phyloP scores from a whole-genome alignment of 2,113 vertebrate genomes.

The Astur gentilis region DNA sequence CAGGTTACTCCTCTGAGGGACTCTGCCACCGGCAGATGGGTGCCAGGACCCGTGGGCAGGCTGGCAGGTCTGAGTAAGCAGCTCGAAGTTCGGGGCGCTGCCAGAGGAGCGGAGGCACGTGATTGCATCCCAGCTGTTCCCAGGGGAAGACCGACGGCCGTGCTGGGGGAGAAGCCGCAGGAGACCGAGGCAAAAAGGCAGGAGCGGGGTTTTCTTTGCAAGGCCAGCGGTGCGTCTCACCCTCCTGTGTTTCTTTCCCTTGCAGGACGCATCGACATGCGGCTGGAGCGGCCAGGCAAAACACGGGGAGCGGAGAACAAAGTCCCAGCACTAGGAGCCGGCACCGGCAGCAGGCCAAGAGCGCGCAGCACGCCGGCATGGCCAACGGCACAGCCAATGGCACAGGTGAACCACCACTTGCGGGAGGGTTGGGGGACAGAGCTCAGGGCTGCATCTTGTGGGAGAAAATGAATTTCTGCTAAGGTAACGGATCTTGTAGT shows the following conservation, averaged over 20 bases:
- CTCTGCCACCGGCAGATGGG: background rate
- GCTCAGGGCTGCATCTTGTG: fast-evolving
- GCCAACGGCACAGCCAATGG: constrained; percentile 50
- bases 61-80: background rate
- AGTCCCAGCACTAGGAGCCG: constrained; percentile 55
- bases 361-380: background rate
- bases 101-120: fast-evolving
- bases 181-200: fast-evolving
- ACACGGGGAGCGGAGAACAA: constrained; percentile 63
- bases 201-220: background rate
- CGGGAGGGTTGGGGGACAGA: background rate
- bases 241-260: background rate
- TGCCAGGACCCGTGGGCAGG: background rate
- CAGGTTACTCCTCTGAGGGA: background rate
- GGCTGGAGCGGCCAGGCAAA: constrained; percentile 51
- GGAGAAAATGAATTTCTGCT: background rate
- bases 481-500: no score
- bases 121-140: fast-evolving
- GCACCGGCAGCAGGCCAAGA: constrained; percentile 71
- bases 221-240: background rate
- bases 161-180: background rate
- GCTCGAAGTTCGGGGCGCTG: background rate
- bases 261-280: constrained; percentile 75
- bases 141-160: fast-evolving
- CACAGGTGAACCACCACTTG: background rate